Evolutionary conservation across 2,797 vertebrate genomes (phyloP).

Genomic region (Pristis pectinata): DNA sequence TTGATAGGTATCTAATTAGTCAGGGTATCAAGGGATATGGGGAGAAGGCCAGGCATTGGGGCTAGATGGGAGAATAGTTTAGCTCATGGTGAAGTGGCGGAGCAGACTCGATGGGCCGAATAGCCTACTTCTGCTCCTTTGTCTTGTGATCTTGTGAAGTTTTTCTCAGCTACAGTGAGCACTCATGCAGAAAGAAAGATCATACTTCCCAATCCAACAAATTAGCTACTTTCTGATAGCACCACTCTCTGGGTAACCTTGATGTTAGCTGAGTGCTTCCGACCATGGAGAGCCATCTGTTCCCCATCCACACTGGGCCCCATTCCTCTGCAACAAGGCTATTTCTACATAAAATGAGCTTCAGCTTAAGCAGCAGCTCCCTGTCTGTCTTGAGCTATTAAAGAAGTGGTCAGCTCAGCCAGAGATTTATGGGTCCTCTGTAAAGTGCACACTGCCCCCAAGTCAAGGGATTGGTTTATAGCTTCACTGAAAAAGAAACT

Average conservation of each 20-base stretch:
- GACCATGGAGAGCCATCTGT: slow-evolving; percentile 12
- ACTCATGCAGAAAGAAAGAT: background rate
- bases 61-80: no score
- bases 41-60: no score
- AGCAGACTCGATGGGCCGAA: no score
- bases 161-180: background rate
- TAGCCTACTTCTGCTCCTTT: no score
- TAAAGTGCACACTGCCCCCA: background rate
- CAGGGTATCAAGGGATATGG: no score
- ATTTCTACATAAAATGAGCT: background rate
- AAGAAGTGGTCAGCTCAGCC: background rate
- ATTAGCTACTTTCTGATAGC: background rate
- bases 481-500: background rate
- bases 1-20: no score
- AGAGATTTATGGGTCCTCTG: background rate
- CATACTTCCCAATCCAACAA: background rate
- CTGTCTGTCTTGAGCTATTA: slow-evolving; percentile 23
- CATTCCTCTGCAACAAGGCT: background rate
- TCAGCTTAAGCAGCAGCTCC: background rate
- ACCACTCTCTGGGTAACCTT: background rate
- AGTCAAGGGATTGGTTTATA: background rate
- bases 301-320: background rate
- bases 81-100: no score
- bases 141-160: no score
- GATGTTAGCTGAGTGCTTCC: background rate